Evolutionary conservation across 2,797 vertebrate genomes (phyloP).

Genomic region (Sebastes kiyomatsui): DNA sequence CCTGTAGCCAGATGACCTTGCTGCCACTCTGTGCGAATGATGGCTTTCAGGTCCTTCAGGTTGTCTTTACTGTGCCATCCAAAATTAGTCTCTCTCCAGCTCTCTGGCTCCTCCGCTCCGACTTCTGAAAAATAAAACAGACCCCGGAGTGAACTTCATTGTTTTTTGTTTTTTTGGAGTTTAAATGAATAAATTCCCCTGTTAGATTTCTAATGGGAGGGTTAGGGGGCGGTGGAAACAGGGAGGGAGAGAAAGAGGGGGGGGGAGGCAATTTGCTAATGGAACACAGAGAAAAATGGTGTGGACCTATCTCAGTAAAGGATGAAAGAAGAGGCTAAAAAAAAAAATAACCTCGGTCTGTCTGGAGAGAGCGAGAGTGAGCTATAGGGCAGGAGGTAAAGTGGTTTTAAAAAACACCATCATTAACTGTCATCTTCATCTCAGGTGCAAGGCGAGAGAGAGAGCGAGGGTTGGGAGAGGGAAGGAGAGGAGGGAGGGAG

Average conservation of each 20-base stretch:
- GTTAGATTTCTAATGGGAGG: conserved; percentile 72
- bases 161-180: conserved; percentile 60
- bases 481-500: conserved; percentile 16
- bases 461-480: conserved; percentile 14
- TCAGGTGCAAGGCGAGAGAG: conserved; percentile 50
- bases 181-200: conserved; percentile 67
- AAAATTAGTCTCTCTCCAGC: conserved; percentile 35
- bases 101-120: conserved; percentile 19
- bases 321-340: conserved; percentile 25
- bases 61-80: conserved; percentile 52
- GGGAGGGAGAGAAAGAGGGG: conserved; percentile 17
- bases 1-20: conserved; percentile 55
- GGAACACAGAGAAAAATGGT: conserved; percentile 70
- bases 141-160: conserved; percentile 64
- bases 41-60: conserved; percentile 58
- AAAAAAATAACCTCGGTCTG: conserved; percentile 34
- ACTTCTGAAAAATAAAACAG: conserved; percentile 62
- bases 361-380: conserved; percentile 56
- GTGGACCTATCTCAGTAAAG: conserved; percentile 41
- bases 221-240: conserved; percentile 44
- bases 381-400: conserved; percentile 54
- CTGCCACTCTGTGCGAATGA: conserved; percentile 51
- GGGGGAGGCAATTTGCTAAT: conserved; percentile 83
- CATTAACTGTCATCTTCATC: conserved; percentile 75
- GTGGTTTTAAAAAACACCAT: conserved; percentile 73